Conservation (phyloP, 2,797 vertebrate species). For the Spheniscus humboldti region DNA sequence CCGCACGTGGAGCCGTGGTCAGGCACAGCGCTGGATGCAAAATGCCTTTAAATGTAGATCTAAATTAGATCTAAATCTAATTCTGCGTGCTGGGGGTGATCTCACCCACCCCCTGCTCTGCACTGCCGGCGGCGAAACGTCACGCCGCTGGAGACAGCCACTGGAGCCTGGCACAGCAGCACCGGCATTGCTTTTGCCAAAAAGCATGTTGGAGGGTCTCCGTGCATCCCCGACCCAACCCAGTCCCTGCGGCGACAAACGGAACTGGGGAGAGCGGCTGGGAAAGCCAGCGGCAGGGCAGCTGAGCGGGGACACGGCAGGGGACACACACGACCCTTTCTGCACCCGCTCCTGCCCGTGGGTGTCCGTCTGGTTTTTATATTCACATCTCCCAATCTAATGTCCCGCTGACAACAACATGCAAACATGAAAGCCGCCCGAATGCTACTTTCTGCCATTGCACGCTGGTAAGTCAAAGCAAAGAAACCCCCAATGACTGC, state of each 20-base stretch:
- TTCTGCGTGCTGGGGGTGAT: not conserved
- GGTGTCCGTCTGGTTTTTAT: not conserved
- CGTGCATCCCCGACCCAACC: not conserved
- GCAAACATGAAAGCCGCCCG: not conserved
- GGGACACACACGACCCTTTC: too few relatives aligned
- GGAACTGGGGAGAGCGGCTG: not conserved
- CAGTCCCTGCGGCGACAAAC: fast-evolving
- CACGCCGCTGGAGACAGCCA: not conserved
- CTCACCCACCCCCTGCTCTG: not conserved
- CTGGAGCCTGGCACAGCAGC: not conserved
- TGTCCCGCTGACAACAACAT: fast-evolving
- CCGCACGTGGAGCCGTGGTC: not conserved
- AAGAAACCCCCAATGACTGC: not conserved
- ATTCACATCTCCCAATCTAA: not conserved
- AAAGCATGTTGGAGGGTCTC: not conserved
- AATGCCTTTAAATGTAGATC: not conserved
- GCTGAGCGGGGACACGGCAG: fast-evolving
- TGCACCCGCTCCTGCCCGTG: not conserved
- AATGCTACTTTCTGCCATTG: not conserved
- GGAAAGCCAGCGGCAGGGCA: not conserved
- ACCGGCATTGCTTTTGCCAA: not conserved
- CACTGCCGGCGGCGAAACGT: fast-evolving
- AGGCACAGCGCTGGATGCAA: not conserved
- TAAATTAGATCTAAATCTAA: not conserved
- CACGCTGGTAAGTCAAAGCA: not conserved